Base-by-base conservation (phyloP, 1,140 invertebrate genomes). In the Onthophagus taurus region DNA sequence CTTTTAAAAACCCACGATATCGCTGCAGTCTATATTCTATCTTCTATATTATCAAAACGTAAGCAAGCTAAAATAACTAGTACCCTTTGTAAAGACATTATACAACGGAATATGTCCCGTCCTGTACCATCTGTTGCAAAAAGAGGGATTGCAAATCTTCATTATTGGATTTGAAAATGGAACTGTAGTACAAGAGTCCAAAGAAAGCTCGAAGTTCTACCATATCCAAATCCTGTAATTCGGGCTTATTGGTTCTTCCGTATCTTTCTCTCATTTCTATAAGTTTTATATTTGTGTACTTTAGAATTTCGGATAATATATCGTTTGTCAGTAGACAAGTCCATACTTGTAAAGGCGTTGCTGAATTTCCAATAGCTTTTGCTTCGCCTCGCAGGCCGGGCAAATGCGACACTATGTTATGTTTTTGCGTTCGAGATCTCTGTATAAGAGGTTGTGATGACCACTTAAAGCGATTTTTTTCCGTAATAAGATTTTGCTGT, bases 61-160 rank as follows among this genome's bases (percentile, higher is more conserved):
- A 44, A 30, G 35, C 7, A 13, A 34, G n/a, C n/a, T 16, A 34
- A 9, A 19, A 49, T 29, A 31, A 43, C 29, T 6, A 12, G 12
- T 21, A 52, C 42, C 11, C 39, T 12, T 9, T 29, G 29, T 13
- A 17, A 19, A 11, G n/a, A 29, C 29, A 42, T 31, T 14, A 18
- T 13, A 31, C 16, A 31, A 8, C 39, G n/a, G 24, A 44, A 44
- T 5, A 34, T 26, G 34, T 44, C 18, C 13, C 35, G 44, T 3
- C 49, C 46, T 21, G 49, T 51, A 9, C 43, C 52, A 47, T 49
- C 34, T 13, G 49, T 49, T 17, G 47, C 48, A 48, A 53, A 48
- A n/a, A n/a, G 16, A 49, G 11, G 2, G 36, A 42, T 13, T 41
- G 19, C 11, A 45, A 21, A 16, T 50, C 39, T 26, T 43, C 37